These are phyloP conservation scores for Cisticola juncidis DNA, from an alignment of 2,113 vertebrate genomes.

Conservation along the genomic window DNA sequence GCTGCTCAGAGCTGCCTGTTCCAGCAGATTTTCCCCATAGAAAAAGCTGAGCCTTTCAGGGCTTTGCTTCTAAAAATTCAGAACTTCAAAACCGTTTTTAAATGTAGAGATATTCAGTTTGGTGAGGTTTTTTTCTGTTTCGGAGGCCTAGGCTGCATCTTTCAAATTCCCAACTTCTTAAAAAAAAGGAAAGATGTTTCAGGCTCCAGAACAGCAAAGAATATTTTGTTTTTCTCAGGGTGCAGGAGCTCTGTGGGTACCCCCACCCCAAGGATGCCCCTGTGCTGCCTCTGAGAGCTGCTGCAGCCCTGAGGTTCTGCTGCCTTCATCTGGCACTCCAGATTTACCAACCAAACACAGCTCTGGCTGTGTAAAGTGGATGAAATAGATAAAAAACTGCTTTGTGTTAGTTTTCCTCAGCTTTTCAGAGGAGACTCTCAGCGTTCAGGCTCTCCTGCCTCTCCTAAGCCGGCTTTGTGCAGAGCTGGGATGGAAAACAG, in stretches of 20 bases:
- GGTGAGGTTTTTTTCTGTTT: neutral
- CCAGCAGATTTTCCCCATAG: neutral
- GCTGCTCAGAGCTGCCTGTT: neutral
- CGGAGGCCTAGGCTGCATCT: neutral
- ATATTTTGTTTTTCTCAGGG: neutral
- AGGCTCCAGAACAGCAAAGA: neutral
- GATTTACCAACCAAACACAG: neutral
- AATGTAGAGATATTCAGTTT: neutral
- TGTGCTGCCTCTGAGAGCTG: neutral
- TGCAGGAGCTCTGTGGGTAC: fast-evolving
- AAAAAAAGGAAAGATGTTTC: neutral
- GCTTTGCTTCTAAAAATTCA: neutral
- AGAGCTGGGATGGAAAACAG: slow-evolving; percentile 17
- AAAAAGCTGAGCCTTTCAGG: neutral
- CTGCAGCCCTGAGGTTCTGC: neutral
- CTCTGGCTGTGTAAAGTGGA: neutral
- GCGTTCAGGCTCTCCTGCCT: neutral
- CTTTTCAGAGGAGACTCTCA: neutral
- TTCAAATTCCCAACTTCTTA: neutral
- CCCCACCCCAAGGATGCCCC: neutral
- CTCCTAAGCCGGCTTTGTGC: neutral
- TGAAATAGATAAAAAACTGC: neutral
- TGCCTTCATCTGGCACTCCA: neutral
- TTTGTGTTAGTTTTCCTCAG: neutral
- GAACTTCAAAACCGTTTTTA: slow-evolving; percentile 19